Conservation (phyloP, 1,140 invertebrate genomes). For the Drosophila triauraria region DNA sequence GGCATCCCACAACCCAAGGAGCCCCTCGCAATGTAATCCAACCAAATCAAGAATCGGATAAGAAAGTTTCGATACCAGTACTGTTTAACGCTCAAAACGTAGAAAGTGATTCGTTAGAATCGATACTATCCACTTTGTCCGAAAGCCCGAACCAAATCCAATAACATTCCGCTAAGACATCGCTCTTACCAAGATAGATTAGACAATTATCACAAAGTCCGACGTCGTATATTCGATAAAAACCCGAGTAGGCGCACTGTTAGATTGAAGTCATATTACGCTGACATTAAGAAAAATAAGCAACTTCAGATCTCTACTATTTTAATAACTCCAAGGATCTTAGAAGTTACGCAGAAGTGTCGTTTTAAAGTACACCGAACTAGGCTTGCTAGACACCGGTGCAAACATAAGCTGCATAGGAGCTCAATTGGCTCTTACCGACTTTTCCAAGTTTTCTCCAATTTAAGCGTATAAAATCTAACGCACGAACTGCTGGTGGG, state of each 20-base stretch:
- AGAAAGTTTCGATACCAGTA: not conserved
- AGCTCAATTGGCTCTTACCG: no score
- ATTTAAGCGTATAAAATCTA: no score
- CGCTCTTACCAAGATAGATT: not conserved
- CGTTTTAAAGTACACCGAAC: no score
- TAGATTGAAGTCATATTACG: not conserved
- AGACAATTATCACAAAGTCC: not conserved
- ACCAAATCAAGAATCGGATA: not conserved
- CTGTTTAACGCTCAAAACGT: no score
- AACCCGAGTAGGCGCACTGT: not conserved
- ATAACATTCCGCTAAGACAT: not conserved
- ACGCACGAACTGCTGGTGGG: no score
- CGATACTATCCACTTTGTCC: not conserved
- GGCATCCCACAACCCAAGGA: not conserved
- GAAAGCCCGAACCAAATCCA: not conserved
- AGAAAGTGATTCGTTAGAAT: no score
- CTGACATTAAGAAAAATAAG: not conserved
- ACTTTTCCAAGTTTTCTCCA: no score
- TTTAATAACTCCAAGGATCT: no score
- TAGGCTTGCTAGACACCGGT: no score
- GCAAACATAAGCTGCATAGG: no score
- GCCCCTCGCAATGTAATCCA: conserved; percentile 1
- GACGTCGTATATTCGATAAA: not conserved
- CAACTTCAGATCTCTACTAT: conserved; percentile 1
- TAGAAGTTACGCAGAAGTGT: no score